phyloP scores from a whole-genome alignment of 2,113 vertebrate genomes.

The Myocastor coypus region DNA sequence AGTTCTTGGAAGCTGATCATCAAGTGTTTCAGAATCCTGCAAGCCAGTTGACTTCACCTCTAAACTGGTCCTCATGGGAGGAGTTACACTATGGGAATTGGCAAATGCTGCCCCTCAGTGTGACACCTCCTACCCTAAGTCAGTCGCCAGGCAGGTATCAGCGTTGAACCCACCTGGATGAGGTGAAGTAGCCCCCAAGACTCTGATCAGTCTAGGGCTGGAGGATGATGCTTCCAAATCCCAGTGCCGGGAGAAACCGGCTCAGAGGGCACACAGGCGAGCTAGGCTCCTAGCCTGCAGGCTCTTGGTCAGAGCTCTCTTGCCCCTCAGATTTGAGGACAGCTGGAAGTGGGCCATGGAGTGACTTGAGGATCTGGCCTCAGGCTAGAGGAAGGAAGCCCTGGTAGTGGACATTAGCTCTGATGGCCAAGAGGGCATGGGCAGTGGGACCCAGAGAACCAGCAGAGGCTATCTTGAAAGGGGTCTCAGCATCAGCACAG shows the following conservation, averaged over 20 bases:
- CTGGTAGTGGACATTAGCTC: background rate
- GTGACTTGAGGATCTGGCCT: background rate
- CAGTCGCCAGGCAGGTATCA: background rate
- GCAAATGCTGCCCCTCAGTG: conserved; percentile 33
- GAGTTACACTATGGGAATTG: conserved; percentile 30
- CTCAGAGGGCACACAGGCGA: background rate
- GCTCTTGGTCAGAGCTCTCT: background rate
- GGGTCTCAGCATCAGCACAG: background rate
- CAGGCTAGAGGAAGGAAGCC: background rate
- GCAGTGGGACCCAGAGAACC: background rate
- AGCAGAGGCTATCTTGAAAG: background rate
- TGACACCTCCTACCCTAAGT: background rate
- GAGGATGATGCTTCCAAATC: background rate
- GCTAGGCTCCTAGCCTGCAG: background rate
- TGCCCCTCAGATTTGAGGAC: background rate
- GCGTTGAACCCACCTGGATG: background rate
- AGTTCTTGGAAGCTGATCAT: background rate
- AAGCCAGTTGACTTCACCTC: conserved; percentile 24
- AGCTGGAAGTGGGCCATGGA: background rate
- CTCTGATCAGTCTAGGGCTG: background rate
- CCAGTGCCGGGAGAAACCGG: background rate
- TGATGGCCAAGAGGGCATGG: background rate
- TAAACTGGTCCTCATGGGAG: conserved; percentile 21
- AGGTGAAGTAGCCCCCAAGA: background rate
- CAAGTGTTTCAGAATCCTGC: conserved; percentile 27